These are phyloP conservation scores for Phyllotis vaccarum DNA, from an alignment of 2,797 vertebrate species.

Conservation along the genomic window DNA sequence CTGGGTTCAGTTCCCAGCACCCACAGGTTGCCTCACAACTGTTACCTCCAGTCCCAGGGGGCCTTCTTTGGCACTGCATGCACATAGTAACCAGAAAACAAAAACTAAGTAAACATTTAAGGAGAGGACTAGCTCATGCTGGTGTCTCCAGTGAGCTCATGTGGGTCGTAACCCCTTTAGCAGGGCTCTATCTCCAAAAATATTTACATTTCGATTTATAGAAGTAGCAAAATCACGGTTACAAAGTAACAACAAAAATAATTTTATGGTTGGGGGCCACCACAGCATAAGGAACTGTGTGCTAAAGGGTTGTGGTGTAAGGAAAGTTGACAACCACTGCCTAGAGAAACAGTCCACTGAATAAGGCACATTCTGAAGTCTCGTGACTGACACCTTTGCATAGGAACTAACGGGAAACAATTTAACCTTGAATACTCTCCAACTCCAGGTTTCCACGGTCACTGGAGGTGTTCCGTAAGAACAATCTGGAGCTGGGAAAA, in stretches of 20 bases:
- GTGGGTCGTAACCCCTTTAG: neutral
- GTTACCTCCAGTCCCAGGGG: too few relatives aligned
- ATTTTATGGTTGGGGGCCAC: neutral
- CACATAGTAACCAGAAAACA: too few relatives aligned
- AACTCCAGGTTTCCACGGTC: neutral
- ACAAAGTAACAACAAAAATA: neutral
- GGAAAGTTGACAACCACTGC: neutral
- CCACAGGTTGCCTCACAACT: too few relatives aligned
- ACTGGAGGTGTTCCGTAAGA: neutral
- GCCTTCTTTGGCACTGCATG: too few relatives aligned
- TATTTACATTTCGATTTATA: neutral
- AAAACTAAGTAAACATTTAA: too few relatives aligned
- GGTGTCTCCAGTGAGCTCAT: neutral
- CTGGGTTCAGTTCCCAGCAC: too few relatives aligned
- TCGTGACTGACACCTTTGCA: neutral
- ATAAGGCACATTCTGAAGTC: neutral
- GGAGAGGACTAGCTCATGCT: neutral
- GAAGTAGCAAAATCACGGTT: neutral
- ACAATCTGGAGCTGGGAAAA: too few relatives aligned
- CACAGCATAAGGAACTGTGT: neutral
- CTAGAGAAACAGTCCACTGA: neutral
- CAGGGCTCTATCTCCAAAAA: neutral
- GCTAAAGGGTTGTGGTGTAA: neutral
- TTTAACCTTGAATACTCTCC: neutral
- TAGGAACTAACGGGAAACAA: neutral